Base-by-base conservation (phyloP, 2,113 vertebrate species). In the Crocuta crocuta region DNA sequence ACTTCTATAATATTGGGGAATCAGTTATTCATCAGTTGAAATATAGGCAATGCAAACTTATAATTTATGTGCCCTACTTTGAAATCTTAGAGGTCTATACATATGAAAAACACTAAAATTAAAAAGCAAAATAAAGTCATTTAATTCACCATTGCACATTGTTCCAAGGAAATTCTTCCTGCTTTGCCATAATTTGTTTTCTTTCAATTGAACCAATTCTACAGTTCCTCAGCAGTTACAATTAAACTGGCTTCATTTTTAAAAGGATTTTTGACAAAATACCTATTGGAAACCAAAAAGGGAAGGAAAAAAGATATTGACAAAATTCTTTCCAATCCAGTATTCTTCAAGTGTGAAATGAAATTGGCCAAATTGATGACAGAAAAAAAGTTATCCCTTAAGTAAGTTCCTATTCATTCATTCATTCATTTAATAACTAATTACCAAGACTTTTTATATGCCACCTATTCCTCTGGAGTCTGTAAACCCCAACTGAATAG, bases 101-200 rank as follows among this genome's bases (percentile, higher is more conserved):
- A 70, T 92, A 80, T 85, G 15, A 74, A 95, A 80, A 24, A 0
- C 4, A 84, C 83, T 82, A 3, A 39, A 61, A 61, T 93, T 84
- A 63, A 96, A 89, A 73, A 79, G 35, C 2, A 31, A 91, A 94
- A 79, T 61, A 70, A 65, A 31, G 9, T 81, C 16, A 92, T 48
- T 80, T 94, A 74, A 45, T 95, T 85, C 55, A 35, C 58, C 31
- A 65, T 31, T 89, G 24, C n/a, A 55, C 9, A 80, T 80, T 55
- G 17, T 39, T 66, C 31, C 76, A 50, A 89, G 35, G 31, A 78
- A 43, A 35, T 2, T 45, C 81, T 91, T 61, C 12, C 26, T 68
- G 33, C 73, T 19, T 33, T 73, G 31, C 10, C 4, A 76, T 58
- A 50, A 61, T 92, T 89, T 68, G 10, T 91, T 92, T 95, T 43